Base-by-base conservation (phyloP, 2,888 invertebrate genomes). In the Adela reaumurella region DNA sequence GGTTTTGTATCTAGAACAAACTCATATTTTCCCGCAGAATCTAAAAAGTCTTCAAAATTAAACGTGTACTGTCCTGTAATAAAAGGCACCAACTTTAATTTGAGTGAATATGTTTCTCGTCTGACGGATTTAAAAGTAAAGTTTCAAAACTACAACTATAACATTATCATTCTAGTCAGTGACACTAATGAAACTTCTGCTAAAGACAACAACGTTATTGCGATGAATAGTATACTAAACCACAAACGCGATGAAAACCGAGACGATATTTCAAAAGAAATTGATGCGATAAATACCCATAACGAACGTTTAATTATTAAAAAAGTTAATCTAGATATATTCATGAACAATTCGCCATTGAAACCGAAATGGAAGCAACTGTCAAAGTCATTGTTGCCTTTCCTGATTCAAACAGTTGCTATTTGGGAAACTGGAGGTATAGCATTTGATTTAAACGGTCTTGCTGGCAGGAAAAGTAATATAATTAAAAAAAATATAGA, bases 351-450 rank as follows among this genome's bases (percentile, higher is more conserved):
- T 47, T 74, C 77, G 8, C 73, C 74, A 2, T 46, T 77, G 28
- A 61, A 55, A 50, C 66, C 67, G 46, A 50, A 62, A 56, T 76
- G 74, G 72, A 63, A 58, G 48, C 54, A 57, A 29, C 52, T 77
- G 17, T 67, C 74, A 2, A 45, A 57, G 20, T 58, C 70, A 45
- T 63, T 70, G 8, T 57, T 70, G 48, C 63, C 63, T 42, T 74
- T 77, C 57, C 57, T 77, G 47, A 58, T 65, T 6, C 62, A 72
- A 51, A 64, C 70, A 49, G 52, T 72, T 50, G 64, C 74, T 10
- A 60, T 78, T 55, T 78, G 77, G 78, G 66, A 78, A 45, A 70
- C 67, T 55, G 76, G 76, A 42, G 78, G 78, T 2, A 63, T 78
- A 48, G 66, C 69, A 41, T 63, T 78, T 48, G 63, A 70, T 57